Evolutionary conservation across 1,140 invertebrate genomes (phyloP), one percentile per base, ranked within the genome.

Genomic region (Pectinophora gossypiella): DNA sequence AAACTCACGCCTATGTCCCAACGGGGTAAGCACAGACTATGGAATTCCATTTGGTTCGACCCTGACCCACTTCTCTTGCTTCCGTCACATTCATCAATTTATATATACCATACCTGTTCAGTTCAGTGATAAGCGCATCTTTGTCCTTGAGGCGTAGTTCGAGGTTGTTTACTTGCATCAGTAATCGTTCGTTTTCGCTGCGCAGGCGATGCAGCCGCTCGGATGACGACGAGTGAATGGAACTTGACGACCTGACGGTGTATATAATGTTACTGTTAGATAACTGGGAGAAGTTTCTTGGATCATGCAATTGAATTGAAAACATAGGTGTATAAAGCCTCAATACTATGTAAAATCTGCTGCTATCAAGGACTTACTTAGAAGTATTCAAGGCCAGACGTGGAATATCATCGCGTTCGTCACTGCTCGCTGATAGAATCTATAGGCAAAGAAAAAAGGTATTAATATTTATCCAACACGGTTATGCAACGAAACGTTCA

Each of bases 31-130:
- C n/a, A n/a, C n/a, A n/a, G n/a, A n/a, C n/a, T n/a, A n/a, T n/a
- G n/a, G n/a, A n/a, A n/a, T n/a, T n/a, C n/a, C n/a, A n/a, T n/a
- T n/a, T n/a, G n/a, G n/a, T n/a, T n/a, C n/a, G n/a, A n/a, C n/a
- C n/a, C n/a, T n/a, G n/a, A n/a, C n/a, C n/a, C n/a, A n/a, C n/a
- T n/a, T n/a, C n/a, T n/a, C n/a, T n/a, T n/a, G n/a, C n/a, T n/a
- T n/a, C n/a, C n/a, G n/a, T n/a, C n/a, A n/a, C n/a, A n/a, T n/a
- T n/a, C n/a, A n/a, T n/a, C n/a, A n/a, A n/a, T n/a, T n/a, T n/a
- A n/a, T n/a, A n/a, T n/a, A n/a, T n/a, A n/a, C n/a, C n/a, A n/a
- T 16, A 83, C 82, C 82, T 77, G 52, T 87, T 83, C 3, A 88
- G 67, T 44, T 88, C 83, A 1, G 68, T 38, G 36, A 88, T 88